Conservation (phyloP, 2,797 vertebrate genomes). For the Sciurus vulgaris region DNA sequence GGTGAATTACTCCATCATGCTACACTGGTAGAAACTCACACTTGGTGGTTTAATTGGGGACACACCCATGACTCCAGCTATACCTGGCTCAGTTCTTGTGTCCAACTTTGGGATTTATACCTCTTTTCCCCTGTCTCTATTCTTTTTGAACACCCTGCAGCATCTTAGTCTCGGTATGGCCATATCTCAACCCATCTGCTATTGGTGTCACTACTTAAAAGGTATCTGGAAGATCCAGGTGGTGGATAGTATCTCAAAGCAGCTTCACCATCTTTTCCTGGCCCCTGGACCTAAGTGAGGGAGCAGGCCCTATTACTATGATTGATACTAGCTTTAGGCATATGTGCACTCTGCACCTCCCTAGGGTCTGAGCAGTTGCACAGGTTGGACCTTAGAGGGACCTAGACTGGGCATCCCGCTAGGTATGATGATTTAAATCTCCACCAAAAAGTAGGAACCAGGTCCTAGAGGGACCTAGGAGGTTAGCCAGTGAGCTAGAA, state of each 20-base stretch:
- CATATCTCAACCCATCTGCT: constrained; percentile 3
- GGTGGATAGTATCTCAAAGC: not conserved
- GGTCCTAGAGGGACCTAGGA: not conserved
- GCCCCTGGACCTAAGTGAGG: not conserved
- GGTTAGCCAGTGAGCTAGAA: not conserved
- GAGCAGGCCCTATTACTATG: not conserved
- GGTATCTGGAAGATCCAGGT: constrained; percentile 10
- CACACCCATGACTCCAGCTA: not conserved
- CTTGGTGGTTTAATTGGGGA: not conserved
- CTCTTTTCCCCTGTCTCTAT: not conserved
- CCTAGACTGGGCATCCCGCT: not conserved
- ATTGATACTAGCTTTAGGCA: not conserved
- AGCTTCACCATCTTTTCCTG: not conserved
- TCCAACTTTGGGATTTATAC: not conserved
- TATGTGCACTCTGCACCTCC: not conserved
- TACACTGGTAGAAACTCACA: not conserved
- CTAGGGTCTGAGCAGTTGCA: not conserved
- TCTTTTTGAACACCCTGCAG: not conserved
- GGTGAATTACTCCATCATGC: not conserved
- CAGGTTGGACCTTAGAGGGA: not conserved
- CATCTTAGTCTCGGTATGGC: not conserved
- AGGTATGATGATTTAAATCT: not conserved
- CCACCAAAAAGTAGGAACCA: not conserved
- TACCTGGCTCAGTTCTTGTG: not conserved
- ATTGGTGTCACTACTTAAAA: not conserved